Conservation (phyloP, 2,888 invertebrate species). For the Habrosyne pyritoides region DNA sequence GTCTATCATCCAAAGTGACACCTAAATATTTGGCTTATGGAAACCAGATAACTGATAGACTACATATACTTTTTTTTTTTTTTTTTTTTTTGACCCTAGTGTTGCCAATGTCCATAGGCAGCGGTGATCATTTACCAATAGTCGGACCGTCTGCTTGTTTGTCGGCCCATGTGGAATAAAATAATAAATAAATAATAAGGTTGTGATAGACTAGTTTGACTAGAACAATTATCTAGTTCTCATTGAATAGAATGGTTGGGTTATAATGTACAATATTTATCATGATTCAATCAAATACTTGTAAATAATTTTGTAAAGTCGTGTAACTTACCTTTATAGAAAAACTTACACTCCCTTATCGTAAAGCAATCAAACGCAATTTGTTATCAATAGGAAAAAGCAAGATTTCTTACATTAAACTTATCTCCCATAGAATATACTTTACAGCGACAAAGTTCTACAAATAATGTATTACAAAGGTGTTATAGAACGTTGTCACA, state of each 20-base stretch:
- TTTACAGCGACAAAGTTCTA: conserved; percentile 19
- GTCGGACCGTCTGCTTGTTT: too few relatives aligned
- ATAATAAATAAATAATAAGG: too few relatives aligned
- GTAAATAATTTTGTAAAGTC: neutral
- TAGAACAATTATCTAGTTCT: too few relatives aligned
- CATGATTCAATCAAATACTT: neutral
- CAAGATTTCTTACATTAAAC: neutral
- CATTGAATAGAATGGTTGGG: neutral
- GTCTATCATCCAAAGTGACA: too few relatives aligned
- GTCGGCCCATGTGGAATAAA: too few relatives aligned
- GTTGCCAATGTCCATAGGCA: too few relatives aligned
- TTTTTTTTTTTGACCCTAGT: too few relatives aligned
- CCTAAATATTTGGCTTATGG: too few relatives aligned
- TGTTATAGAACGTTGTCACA: conserved; percentile 24
- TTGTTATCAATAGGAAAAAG: neutral
- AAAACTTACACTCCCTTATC: neutral
- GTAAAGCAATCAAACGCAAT: neutral
- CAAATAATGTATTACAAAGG: neutral
- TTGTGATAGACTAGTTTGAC: too few relatives aligned
- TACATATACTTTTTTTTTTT: too few relatives aligned
- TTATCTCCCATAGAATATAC: neutral
- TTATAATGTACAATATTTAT: neutral
- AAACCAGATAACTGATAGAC: too few relatives aligned
- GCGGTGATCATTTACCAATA: too few relatives aligned
- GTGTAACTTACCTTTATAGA: neutral